These are phyloP conservation scores for Ectobius pallidus DNA, from an alignment of 2,888 invertebrate species.

Conservation along the genomic window DNA sequence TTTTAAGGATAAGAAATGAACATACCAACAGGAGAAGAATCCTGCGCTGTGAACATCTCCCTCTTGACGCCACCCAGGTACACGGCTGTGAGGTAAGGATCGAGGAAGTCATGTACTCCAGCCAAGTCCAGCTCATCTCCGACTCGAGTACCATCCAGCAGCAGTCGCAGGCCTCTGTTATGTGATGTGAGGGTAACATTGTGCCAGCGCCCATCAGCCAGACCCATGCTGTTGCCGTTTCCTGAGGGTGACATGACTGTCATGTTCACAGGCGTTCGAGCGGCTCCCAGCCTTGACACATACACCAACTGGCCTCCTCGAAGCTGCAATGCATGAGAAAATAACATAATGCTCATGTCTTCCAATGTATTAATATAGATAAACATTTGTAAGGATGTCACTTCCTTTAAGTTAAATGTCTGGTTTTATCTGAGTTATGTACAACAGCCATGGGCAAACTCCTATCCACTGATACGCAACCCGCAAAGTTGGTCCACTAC, in stretches of 20 bases:
- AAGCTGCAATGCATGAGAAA: conserved; percentile 58
- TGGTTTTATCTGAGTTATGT: too few relatives aligned
- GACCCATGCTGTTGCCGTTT: conserved; percentile 39
- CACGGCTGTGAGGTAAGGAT: conserved; percentile 83
- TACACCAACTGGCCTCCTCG: conserved; percentile 78
- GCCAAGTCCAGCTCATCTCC: conserved; percentile 87
- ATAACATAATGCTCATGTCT: too few relatives aligned
- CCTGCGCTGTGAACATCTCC: conserved; percentile 53
- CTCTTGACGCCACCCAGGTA: conserved; percentile 76
- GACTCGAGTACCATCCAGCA: conserved; percentile 71
- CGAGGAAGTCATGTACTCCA: conserved; percentile 89
- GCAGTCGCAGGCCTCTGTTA: conserved; percentile 71
- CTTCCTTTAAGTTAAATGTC: too few relatives aligned
- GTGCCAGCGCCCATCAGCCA: conserved; percentile 89
- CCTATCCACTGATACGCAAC: too few relatives aligned
- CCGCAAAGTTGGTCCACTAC: too few relatives aligned
- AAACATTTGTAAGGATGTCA: too few relatives aligned
- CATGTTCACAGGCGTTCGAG: conserved; percentile 76
- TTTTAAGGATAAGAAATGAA: too few relatives aligned
- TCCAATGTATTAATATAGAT: too few relatives aligned
- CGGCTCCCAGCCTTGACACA: conserved; percentile 74
- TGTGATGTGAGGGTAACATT: conserved; percentile 78
- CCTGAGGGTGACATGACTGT: conserved; percentile 61
- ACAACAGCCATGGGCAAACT: too few relatives aligned
- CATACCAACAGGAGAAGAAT: conserved; percentile 49